Evolutionary conservation across 2,113 vertebrate genomes (phyloP).

Genomic region (Dunckerocampus dactyliophorus): DNA sequence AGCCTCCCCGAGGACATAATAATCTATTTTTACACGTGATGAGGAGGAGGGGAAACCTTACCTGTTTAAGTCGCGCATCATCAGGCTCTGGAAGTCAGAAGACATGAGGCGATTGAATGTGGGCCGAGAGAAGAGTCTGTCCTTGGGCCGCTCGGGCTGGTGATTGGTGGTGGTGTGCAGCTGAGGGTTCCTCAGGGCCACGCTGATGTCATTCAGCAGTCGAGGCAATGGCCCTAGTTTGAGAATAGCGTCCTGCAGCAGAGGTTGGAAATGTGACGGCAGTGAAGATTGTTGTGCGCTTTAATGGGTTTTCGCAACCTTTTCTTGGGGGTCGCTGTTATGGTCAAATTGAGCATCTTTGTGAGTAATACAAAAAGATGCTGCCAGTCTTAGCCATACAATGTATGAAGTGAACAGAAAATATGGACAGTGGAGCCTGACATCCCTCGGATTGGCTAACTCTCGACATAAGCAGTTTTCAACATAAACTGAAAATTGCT

Average conservation of each 20-base stretch:
- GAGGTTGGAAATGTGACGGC: constrained; percentile 1
- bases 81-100: constrained; percentile 90
- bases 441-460: no score
- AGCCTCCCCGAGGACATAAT: constrained; percentile 6
- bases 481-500: no score
- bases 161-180: constrained; percentile 91
- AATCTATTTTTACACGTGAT: neutral
- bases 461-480: no score
- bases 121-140: constrained; percentile 82
- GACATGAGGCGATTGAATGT: constrained; percentile 86
- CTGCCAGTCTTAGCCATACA: no score
- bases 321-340: no score
- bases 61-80: constrained; percentile 97
- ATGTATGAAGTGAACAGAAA: no score
- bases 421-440: no score
- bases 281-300: neutral
- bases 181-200: constrained; percentile 92
- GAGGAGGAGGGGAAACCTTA: constrained; percentile 38
- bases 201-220: constrained; percentile 92
- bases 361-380: no score
- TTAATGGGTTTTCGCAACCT: neutral
- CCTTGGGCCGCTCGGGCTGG: constrained; percentile 84
- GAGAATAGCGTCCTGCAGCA: constrained; percentile 85
- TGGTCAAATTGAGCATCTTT: no score
- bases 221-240: constrained; percentile 91